These are phyloP conservation scores for Ormia ochracea DNA, from an alignment of 2,888 invertebrate species.

Conservation along the genomic window DNA sequence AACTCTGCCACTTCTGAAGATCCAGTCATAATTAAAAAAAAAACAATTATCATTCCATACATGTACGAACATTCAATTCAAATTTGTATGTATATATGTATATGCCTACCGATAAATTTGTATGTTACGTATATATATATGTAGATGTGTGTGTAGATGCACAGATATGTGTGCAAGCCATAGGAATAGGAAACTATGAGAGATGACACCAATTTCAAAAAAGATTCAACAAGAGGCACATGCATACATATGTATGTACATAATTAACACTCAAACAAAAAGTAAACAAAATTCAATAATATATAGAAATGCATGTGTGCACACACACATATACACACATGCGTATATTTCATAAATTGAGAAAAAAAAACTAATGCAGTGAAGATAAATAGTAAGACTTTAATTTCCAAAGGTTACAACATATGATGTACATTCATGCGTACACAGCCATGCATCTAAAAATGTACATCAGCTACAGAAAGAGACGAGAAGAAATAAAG, in stretches of 20 bases:
- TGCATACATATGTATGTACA: no score
- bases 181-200: conserved; percentile 36
- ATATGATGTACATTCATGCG: background rate
- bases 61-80: no score
- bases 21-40: no score
- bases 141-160: background rate
- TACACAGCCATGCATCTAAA: background rate
- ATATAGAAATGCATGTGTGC: no score
- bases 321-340: no score
- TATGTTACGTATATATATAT: no score
- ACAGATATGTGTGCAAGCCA: background rate
- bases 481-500: background rate
- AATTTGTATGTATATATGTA: no score
- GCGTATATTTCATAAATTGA: background rate
- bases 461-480: background rate
- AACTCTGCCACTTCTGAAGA: no score
- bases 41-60: no score
- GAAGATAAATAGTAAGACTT: conserved; percentile 12
- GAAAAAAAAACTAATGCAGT: background rate
- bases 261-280: background rate
- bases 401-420: conserved; percentile 30
- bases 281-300: background rate
- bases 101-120: no score
- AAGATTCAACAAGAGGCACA: background rate
- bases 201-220: conserved; percentile 50